phyloP scores from a whole-genome alignment of 35 echinoderm and acorn worm genomes.

The Chiridota heheva region DNA sequence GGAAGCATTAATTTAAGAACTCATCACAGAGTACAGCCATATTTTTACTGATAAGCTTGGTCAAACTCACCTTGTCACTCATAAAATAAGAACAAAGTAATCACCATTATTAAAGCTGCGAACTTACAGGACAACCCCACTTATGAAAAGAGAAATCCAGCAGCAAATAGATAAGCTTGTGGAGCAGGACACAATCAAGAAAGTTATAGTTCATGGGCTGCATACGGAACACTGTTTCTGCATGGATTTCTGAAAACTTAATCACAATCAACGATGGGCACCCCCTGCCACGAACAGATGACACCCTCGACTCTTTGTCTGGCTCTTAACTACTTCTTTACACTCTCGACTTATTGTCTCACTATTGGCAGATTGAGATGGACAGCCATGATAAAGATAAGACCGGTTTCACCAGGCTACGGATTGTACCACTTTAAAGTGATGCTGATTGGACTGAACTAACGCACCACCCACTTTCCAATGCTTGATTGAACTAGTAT shows the following conservation, averaged over 20 bases:
- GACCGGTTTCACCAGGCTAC: background rate
- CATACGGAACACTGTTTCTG: conserved; percentile 24
- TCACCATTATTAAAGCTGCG: background rate
- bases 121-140: conserved; percentile 34
- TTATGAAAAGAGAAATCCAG: conserved; percentile 14
- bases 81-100: background rate
- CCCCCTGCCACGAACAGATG: too few relatives aligned
- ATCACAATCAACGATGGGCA: too few relatives aligned
- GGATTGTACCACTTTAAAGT: conserved; percentile 4
- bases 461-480: conserved; percentile 46
- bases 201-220: conserved; percentile 16
- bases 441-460: conserved; percentile 25
- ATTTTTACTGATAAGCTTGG: conserved; percentile 26
- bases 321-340: background rate
- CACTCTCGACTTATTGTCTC: background rate
- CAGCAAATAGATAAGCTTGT: conserved; percentile 17
- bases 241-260: conserved; percentile 32
- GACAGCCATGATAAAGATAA: background rate
- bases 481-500: conserved; percentile 19
- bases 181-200: conserved; percentile 24
- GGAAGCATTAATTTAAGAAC: too few relatives aligned
- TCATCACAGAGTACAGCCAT: too few relatives aligned
- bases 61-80: background rate
- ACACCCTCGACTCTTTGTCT: background rate
- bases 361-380: background rate